Evolutionary conservation across 2,888 invertebrate species (phyloP).

Genomic region (Xylota sylvarum): DNA sequence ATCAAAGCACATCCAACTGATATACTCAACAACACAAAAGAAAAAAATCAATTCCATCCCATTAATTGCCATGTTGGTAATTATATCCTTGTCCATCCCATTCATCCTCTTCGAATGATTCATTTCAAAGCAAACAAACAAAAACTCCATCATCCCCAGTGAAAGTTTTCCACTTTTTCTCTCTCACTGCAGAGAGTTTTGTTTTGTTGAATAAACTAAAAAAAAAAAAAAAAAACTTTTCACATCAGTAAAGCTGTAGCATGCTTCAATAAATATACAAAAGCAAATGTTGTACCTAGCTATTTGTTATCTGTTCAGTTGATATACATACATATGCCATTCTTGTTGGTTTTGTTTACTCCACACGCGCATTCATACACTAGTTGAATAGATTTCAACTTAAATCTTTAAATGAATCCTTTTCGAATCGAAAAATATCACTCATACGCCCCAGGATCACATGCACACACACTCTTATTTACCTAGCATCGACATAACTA

Average conservation of each 20-base stretch:
- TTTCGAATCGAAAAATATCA: background rate
- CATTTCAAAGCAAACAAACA: background rate
- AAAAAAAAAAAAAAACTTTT: background rate
- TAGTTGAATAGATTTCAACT: background rate
- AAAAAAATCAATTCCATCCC: conserved; percentile 5
- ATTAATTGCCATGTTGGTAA: conserved; percentile 30
- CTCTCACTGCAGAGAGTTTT: background rate
- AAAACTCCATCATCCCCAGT: background rate
- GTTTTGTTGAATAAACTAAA: background rate
- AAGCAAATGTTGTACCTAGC: conserved; percentile 13
- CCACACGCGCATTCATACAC: background rate
- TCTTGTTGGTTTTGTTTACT: no score
- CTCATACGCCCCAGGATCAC: background rate
- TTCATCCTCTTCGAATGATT: background rate
- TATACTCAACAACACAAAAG: background rate
- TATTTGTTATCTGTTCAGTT: background rate
- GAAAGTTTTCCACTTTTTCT: background rate
- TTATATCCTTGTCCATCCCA: conserved; percentile 44
- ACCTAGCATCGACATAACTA: background rate
- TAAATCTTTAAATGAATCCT: background rate
- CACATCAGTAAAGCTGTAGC: conserved; percentile 26
- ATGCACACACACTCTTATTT: background rate
- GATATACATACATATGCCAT: background rate
- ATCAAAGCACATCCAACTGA: background rate
- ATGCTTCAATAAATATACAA: conserved; percentile 48